Conservation (phyloP, 2,797 vertebrate genomes). For the Enteromius fasciolatus region DNA sequence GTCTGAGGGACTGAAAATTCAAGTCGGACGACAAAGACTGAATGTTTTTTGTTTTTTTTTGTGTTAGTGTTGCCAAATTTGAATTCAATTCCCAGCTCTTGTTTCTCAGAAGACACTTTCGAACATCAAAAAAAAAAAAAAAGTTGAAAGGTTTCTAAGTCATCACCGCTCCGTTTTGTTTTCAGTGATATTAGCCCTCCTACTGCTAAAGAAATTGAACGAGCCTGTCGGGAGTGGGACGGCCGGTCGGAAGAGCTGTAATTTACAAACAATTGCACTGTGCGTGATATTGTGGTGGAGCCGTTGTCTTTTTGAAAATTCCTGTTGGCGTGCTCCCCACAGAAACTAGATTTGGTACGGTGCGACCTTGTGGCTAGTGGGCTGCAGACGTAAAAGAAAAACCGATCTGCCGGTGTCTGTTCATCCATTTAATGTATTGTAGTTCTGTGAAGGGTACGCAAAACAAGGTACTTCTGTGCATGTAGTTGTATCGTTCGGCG, state of each 20-base stretch:
- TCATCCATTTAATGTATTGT: slow-evolving; percentile 56
- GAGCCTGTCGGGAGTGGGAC: slow-evolving; percentile 11
- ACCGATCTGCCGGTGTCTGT: slow-evolving; percentile 41
- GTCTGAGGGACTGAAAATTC: slow-evolving; percentile 77
- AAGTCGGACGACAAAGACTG: slow-evolving; percentile 3
- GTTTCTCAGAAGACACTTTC: slow-evolving; percentile 41
- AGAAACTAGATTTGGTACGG: slow-evolving; percentile 27
- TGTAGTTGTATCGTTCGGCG: slow-evolving; percentile 59
- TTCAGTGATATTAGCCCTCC: slow-evolving; percentile 36
- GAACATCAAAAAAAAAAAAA: background rate
- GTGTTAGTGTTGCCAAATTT: slow-evolving; percentile 45
- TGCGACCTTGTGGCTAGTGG: slow-evolving; percentile 37
- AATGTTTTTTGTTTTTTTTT: slow-evolving; percentile 27
- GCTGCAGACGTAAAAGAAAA: slow-evolving; percentile 10
- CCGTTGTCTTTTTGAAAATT: background rate
- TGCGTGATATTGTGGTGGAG: slow-evolving; percentile 22
- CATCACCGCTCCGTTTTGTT: slow-evolving; percentile 22
- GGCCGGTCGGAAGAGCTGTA: slow-evolving; percentile 16
- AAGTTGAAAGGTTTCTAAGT: slow-evolving; percentile 35
- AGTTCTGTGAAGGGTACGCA: slow-evolving; percentile 58
- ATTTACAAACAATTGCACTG: slow-evolving; percentile 26
- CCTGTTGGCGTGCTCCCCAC: background rate
- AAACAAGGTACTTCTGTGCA: slow-evolving; percentile 62
- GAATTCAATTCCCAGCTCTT: slow-evolving; percentile 39
- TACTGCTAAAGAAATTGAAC: slow-evolving; percentile 40